A percentile compares a stretch with the other conserved stretches of the same genome.
Conservation (phyloP, 2,797 vertebrate species). For the Hyperoplus lanceolatus region DNA sequence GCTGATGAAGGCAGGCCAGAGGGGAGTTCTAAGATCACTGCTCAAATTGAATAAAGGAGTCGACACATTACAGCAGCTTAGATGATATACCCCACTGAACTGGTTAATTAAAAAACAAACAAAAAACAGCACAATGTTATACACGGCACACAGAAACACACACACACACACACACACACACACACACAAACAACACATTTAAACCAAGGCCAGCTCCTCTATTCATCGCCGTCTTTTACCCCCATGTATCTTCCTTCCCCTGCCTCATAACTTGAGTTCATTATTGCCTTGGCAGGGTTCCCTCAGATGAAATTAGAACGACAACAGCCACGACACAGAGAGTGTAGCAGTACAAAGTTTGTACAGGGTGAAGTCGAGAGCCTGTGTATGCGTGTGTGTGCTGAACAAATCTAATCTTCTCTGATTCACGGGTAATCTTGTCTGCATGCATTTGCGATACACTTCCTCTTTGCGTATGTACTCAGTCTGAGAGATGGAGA, state of each 20-base stretch:
- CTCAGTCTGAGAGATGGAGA: conserved; percentile 54
- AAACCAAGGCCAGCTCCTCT: conserved; percentile 32
- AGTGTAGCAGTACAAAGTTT: conserved; percentile 63
- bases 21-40: conserved; percentile 74
- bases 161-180: conserved; percentile 20
- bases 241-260: conserved; percentile 40
- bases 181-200: conserved; percentile 14
- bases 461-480: conserved; percentile 56
- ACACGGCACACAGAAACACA: conserved; percentile 27
- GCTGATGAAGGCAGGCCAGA: conserved; percentile 69
- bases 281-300: conserved; percentile 77
- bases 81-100: conserved; percentile 70
- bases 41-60: conserved; percentile 76
- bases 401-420: conserved; percentile 68
- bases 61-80: conserved; percentile 75
- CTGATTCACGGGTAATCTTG: conserved; percentile 71
- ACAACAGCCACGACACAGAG: conserved; percentile 76
- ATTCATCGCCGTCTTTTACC: conserved; percentile 26
- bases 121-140: conserved; percentile 62
- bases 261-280: conserved; percentile 72
- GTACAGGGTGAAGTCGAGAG: conserved; percentile 53
- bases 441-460: conserved; percentile 69
- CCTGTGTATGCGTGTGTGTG: not conserved
- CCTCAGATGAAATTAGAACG: conserved; percentile 75
- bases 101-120: conserved; percentile 76